A percentile compares a stretch with the other conserved stretches of the same genome.
Conservation (phyloP, 2,888 invertebrate species). For the Morpho helenor region DNA sequence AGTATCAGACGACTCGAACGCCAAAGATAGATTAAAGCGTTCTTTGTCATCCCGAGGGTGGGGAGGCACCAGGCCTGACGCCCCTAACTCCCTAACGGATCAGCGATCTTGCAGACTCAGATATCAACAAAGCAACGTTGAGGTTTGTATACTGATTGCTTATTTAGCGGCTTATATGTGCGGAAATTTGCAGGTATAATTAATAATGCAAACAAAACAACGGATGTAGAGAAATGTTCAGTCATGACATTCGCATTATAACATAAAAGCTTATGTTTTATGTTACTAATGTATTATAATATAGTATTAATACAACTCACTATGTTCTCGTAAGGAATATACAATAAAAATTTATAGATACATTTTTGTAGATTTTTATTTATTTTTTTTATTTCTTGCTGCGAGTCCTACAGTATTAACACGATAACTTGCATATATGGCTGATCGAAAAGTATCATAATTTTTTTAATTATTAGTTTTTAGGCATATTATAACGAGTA, state of each 20-base stretch:
- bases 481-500: no score
- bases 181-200: neutral
- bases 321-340: no score
- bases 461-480: no score
- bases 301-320: no score
- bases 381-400: no score
- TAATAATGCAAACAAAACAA: constrained; percentile 12
- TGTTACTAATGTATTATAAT: no score
- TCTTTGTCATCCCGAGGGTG: constrained; percentile 80
- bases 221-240: neutral
- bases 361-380: no score
- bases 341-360: no score
- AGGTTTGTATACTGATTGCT: constrained; percentile 67
- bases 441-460: no score
- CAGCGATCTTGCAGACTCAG: constrained; percentile 87
- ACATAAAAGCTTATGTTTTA: neutral
- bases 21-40: constrained; percentile 80
- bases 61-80: constrained; percentile 78
- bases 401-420: no score
- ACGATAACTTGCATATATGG: no score
- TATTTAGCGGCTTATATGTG: constrained; percentile 10
- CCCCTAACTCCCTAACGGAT: constrained; percentile 82
- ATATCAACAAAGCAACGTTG: constrained; percentile 95
- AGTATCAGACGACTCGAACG: constrained; percentile 86
- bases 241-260: no score